Evolutionary conservation across 2,113 vertebrate species (phyloP).

Genomic region (Heliornis fulica): DNA sequence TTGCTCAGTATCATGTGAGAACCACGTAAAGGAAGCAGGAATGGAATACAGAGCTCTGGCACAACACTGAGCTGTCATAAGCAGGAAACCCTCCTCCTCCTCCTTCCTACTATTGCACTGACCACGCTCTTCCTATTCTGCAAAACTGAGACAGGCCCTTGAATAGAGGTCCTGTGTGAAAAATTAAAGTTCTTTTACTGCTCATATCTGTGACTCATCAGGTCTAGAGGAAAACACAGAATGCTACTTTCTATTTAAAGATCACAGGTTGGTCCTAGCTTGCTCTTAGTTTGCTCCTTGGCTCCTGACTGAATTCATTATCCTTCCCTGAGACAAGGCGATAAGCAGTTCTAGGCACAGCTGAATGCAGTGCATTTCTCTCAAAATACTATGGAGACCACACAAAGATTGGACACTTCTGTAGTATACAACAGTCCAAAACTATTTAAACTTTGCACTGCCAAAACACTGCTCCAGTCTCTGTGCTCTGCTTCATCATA

Average conservation of each 20-base stretch:
- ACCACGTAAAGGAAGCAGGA: not conserved
- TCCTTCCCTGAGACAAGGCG: not conserved
- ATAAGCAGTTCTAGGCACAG: not conserved
- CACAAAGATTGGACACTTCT: not conserved
- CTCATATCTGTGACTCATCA: not conserved
- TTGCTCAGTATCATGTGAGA: not conserved
- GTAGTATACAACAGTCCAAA: not conserved
- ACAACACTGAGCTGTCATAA: rapidly evolving
- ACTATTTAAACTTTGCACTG: not conserved
- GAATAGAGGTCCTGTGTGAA: not conserved
- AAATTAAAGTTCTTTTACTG: not conserved
- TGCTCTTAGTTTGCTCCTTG: not conserved
- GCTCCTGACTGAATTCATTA: not conserved
- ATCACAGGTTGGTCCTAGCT: not conserved
- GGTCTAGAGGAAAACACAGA: not conserved
- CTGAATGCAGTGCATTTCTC: not conserved
- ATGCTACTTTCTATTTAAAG: not conserved
- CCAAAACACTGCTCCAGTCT: not conserved
- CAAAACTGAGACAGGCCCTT: not conserved
- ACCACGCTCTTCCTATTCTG: not conserved
- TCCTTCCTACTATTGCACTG: not conserved
- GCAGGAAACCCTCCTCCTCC: not conserved
- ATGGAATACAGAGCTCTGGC: not conserved
- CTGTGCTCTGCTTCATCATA: not conserved
- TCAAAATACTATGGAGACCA: not conserved